Evolutionary conservation across 2,113 vertebrate species (phyloP), one percentile per base, ranked within the genome.

Genomic region (Misgurnus mizolepis): DNA sequence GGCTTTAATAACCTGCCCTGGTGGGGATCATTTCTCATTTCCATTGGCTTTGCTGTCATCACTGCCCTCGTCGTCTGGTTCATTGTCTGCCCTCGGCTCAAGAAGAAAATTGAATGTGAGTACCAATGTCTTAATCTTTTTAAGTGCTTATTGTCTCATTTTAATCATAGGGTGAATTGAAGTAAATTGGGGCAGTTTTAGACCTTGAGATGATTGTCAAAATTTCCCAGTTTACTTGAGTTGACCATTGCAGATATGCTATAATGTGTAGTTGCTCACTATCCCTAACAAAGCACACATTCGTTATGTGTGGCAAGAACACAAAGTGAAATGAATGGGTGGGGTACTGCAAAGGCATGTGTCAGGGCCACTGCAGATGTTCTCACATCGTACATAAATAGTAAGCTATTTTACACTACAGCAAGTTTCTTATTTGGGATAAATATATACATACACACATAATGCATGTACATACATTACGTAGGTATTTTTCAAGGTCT

Each of bases 41-140:
- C 96, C 18, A 85, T 94, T 83, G 95, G 91, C 87, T 95, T 90
- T 79, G 93, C 93, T 76, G 83, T 95, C 88, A 80, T 96, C 86
- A 95, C 93, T 17, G 96, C 92, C 86, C 70, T 97, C 50, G 2
- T 96, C 87, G 96, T 99, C 88, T 99, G 97, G 98, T 97, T 99
- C 87, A 85, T 95, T 88, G 94, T 99, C 58, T 99, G 98, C 89
- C 98, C 97, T 1, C 94, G 85, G 75, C 96, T 99, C 90, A 97
- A 95, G 94, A 99, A 90, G 89, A 99, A 98, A 92, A 99, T 99
- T 0, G 95, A 96, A 90, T 91, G 98, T 99, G 92, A 98, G 98
- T 96, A 64, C 43, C 15, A 2, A 7, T 75, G 11, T 8, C 9
- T 67, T 22, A 5, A 17, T 9, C 8, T 55, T 4, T 71, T 12